Evolutionary conservation across 2,888 invertebrate species (phyloP).

Genomic region (Cecidostiba fungosa): DNA sequence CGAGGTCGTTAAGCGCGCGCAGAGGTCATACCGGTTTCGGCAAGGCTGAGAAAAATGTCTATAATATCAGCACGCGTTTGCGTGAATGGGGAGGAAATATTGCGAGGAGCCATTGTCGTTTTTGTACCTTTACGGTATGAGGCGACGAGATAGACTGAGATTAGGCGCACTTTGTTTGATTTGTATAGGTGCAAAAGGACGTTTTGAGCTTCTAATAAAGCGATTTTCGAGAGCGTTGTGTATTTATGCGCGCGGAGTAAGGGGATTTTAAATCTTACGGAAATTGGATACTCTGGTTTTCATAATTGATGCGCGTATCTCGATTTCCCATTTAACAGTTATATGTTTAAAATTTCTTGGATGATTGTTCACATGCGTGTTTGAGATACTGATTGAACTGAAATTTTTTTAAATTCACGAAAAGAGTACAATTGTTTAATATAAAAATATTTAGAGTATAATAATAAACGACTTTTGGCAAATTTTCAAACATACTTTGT

Average conservation of each 20-base stretch:
- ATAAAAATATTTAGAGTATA: too few relatives aligned
- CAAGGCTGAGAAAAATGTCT: conserved; percentile 31
- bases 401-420: too few relatives aligned
- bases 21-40: neutral
- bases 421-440: too few relatives aligned
- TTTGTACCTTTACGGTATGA: neutral
- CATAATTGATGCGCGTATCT: neutral
- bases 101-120: neutral
- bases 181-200: neutral
- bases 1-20: neutral
- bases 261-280: neutral
- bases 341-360: too few relatives aligned
- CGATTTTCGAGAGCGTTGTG: neutral
- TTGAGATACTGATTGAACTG: too few relatives aligned
- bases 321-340: neutral
- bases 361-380: too few relatives aligned
- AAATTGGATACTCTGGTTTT: neutral
- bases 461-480: too few relatives aligned
- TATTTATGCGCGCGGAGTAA: neutral
- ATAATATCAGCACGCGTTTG: conserved; percentile 4
- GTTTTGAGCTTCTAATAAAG: neutral
- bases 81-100: conserved; percentile 14
- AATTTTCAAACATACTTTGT: too few relatives aligned
- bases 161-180: neutral
- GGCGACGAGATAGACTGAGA: neutral